These are phyloP conservation scores for Lutjanus campechanus DNA, from an alignment of 2,797 vertebrate genomes.

Conservation along the genomic window DNA sequence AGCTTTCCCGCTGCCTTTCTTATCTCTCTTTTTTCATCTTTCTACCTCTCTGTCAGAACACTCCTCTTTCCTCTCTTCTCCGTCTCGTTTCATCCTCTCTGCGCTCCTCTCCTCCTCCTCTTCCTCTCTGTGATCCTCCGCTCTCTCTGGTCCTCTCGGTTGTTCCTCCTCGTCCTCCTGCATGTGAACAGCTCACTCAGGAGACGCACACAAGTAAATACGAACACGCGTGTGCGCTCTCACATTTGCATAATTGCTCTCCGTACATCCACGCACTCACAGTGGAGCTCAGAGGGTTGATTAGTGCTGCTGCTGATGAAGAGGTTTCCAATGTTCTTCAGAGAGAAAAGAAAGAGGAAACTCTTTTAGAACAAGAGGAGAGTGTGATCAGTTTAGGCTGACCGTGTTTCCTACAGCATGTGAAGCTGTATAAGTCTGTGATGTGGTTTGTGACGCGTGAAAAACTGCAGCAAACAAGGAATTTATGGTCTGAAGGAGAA, in stretches of 20 bases:
- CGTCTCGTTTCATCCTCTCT: constrained; percentile 4
- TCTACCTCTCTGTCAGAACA: not conserved
- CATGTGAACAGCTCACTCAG: constrained; percentile 12
- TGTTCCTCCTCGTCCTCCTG: constrained; percentile 15
- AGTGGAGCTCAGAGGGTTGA: constrained; percentile 9
- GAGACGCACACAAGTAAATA: constrained; percentile 29
- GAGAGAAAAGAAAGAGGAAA: not conserved
- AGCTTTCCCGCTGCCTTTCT: constrained; percentile 34
- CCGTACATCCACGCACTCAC: not conserved
- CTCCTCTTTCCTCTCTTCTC: not conserved
- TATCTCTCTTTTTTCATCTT: constrained; percentile 12
- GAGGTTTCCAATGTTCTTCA: not conserved
- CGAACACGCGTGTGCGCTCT: constrained; percentile 38
- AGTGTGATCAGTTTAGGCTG: no score
- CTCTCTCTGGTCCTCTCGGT: constrained; percentile 4
- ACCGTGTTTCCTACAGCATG: no score
- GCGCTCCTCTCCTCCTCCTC: constrained; percentile 3
- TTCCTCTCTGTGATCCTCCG: not conserved
- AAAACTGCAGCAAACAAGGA: not conserved
- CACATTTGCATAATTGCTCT: constrained; percentile 32
- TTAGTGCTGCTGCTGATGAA: constrained; percentile 28
- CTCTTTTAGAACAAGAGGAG: not conserved
- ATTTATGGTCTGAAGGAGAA: not conserved
- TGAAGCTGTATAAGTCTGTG: not conserved
- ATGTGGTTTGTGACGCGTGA: not conserved